Base-by-base conservation (phyloP, 2,113 vertebrate genomes). In the Paradisaea rubra region DNA sequence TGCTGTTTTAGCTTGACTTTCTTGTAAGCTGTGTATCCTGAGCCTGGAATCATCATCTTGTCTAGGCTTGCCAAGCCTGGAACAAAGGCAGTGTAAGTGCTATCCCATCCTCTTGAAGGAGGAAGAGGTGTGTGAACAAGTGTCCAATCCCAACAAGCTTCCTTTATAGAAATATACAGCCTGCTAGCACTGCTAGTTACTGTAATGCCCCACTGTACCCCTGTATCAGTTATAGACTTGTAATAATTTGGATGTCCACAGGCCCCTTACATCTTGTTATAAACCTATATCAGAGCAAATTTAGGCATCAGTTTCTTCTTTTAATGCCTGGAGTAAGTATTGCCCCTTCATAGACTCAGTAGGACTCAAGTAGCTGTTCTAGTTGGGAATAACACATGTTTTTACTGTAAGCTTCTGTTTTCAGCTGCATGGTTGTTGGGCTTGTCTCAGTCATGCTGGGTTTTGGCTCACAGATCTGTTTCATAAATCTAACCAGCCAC, bases 391-490 rank as follows among this genome's bases (percentile, higher is more conserved):
- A 66, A 86, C 71, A 23, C 3, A 12, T 3, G 4, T 10, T 66
- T 90, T 86, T 92, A 57, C n/a, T 57, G 14, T 60, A 52, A 61
- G 53, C 50, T 91, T 63, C 59, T 93, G 64, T 53, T 93, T 88
- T 59, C 53, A 76, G 57, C 42, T 69, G 80, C 54, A 71, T 76
- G 19, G n/a, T 73, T 81, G n/a, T 69, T 91, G 66, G 44, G 25
- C 45, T 93, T 86, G 53, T 63, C 47, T 83, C 49, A 35, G 50
- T 70, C 81, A 25, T 81, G 66, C 91, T 91, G 91, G 18, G 52
- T 74, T 95, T 89, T 94, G 85, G 79, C 53, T 92, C 15, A 6
- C 31, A 68, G 41, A 25, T 54, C 6, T 71, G 30, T 50, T 91
- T 74, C 49, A 68, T 83, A 93, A 90, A 88, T 93, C 52, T 73